A percentile compares a stretch with the other conserved stretches of the same genome.
phyloP scores from a whole-genome alignment of 2,888 invertebrate species.

The Nysson spinosus region DNA sequence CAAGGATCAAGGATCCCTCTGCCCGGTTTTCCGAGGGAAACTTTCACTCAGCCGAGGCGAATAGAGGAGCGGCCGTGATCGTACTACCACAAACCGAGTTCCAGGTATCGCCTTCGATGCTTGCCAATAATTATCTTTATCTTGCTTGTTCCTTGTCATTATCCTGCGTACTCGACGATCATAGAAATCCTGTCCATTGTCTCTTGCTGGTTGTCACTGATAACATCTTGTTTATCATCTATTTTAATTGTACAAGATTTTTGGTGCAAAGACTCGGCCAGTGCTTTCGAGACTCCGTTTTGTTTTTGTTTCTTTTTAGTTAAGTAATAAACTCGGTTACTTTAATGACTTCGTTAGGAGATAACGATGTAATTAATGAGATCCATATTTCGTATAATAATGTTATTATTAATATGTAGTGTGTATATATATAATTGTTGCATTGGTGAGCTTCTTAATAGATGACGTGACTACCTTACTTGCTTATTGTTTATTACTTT shows the following conservation, averaged over 20 bases:
- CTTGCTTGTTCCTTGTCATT: constrained; percentile 37
- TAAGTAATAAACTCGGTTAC: too few relatives aligned
- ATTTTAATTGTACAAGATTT: not conserved
- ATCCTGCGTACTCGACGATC: constrained; percentile 24
- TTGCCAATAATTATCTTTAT: constrained; percentile 43
- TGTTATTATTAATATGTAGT: too few relatives aligned
- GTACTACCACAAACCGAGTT: not conserved
- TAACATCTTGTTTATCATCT: constrained; percentile 26
- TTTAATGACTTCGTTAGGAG: too few relatives aligned
- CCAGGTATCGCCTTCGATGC: constrained; percentile 15
- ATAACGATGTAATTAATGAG: too few relatives aligned
- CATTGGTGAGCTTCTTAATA: too few relatives aligned
- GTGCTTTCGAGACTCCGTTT: not conserved
- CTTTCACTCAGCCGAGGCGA: constrained; percentile 56
- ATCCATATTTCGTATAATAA: too few relatives aligned
- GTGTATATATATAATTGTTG: too few relatives aligned
- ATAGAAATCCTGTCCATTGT: constrained; percentile 6
- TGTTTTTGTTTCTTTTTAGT: not conserved
- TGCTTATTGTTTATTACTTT: too few relatives aligned
- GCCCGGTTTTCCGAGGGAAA: constrained; percentile 58
- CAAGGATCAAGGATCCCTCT: constrained; percentile 65
- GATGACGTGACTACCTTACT: too few relatives aligned
- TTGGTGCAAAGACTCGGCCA: constrained; percentile 1
- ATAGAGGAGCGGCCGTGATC: constrained; percentile 32
- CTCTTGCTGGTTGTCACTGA: not conserved